phyloP scores from a whole-genome alignment of 2,113 vertebrate genomes.

The Crotalus helleri region DNA sequence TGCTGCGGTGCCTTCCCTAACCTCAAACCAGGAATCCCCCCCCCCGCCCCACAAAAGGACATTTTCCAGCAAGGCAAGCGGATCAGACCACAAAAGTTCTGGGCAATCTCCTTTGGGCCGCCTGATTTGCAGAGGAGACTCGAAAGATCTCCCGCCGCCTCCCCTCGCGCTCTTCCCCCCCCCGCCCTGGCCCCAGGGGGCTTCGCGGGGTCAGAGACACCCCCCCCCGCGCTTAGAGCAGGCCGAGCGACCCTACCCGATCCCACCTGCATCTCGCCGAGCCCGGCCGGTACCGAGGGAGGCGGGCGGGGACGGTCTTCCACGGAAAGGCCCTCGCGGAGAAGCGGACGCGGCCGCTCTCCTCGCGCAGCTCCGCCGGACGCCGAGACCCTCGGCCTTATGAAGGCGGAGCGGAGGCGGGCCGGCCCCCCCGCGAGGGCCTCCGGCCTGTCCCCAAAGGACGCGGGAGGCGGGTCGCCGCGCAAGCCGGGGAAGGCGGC shows the following conservation, averaged over 20 bases:
- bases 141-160: neutral
- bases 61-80: neutral
- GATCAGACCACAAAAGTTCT: neutral
- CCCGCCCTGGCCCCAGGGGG: neutral
- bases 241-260: neutral
- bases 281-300: too few relatives aligned
- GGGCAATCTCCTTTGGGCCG: too few relatives aligned
- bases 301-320: neutral
- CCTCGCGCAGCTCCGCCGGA: neutral
- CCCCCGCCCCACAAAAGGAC: too few relatives aligned
- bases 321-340: neutral
- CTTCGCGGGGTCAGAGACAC: neutral
- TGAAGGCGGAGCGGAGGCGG: neutral
- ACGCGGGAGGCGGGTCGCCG: neutral
- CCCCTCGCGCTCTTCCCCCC: neutral
- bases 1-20: neutral
- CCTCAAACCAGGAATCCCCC: neutral
- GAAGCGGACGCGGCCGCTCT: neutral
- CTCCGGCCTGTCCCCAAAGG: neutral
- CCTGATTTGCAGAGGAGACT: neutral
- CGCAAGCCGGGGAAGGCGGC: too few relatives aligned
- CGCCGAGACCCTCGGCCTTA: neutral
- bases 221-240: neutral
- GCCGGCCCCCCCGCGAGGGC: neutral
- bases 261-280: neutral